These are phyloP conservation scores for Micrasema longulum DNA, from an alignment of 1,140 invertebrate genomes.

Conservation along the genomic window DNA sequence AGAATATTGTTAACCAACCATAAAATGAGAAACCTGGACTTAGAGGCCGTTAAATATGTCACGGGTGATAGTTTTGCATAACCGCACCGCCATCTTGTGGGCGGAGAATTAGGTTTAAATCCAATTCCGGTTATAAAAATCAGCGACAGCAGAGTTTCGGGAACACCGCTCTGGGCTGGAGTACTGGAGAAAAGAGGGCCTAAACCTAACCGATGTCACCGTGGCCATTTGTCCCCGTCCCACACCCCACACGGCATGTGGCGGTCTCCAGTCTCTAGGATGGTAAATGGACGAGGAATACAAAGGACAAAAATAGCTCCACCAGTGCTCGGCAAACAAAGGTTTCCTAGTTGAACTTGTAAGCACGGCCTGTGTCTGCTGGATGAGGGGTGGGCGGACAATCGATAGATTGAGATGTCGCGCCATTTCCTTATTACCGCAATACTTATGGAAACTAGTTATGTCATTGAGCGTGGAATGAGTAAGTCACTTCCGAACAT, in stretches of 20 bases:
- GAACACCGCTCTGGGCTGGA: conserved; percentile 8
- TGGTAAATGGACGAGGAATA: too few relatives aligned
- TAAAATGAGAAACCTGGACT: conserved; percentile 21
- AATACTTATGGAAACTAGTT: conserved; percentile 24
- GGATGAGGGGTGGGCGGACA: conserved; percentile 8
- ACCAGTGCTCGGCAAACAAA: neutral
- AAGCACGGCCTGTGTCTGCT: neutral
- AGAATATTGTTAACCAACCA: neutral
- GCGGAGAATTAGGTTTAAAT: conserved; percentile 15
- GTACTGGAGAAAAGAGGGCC: too few relatives aligned
- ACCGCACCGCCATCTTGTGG: conserved; percentile 7
- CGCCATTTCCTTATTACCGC: conserved; percentile 15
- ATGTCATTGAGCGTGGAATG: conserved; percentile 15
- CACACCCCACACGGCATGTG: neutral
- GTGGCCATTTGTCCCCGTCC: conserved; percentile 1
- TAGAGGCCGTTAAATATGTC: conserved; percentile 25
- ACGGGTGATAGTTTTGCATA: conserved; percentile 31
- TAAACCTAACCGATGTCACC: neutral
- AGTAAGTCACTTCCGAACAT: conserved; percentile 6
- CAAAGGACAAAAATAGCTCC: neutral
- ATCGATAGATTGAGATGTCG: conserved; percentile 24
- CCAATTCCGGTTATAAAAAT: neutral
- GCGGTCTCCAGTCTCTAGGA: neutral
- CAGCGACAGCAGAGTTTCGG: neutral
- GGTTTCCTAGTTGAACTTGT: neutral